Conservation (phyloP, 1,140 invertebrate species). For the Plodia interpunctella region DNA sequence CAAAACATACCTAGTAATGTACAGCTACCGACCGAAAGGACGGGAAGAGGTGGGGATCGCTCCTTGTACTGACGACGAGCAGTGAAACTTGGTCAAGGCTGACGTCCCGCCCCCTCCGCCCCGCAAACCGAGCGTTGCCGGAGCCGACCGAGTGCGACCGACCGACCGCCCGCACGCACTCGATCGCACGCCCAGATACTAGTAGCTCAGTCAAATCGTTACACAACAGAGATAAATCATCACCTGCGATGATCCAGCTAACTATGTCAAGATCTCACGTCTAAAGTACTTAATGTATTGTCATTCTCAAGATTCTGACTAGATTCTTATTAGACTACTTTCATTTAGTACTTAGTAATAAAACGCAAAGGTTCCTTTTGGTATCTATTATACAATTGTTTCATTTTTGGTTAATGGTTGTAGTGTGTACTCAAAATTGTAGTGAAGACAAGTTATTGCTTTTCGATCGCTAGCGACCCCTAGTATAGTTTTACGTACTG, state of each 20-base stretch:
- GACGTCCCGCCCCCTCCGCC: slow-evolving; percentile 38
- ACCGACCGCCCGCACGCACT: slow-evolving; percentile 39
- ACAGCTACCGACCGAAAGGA: slow-evolving; percentile 71
- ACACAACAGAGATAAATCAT: slow-evolving; percentile 70
- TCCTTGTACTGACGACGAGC: slow-evolving; percentile 62
- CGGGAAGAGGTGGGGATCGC: slow-evolving; percentile 73
- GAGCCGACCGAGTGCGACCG: slow-evolving; percentile 47
- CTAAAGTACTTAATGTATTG: no score
- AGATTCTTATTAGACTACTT: not conserved
- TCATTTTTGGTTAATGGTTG: not conserved
- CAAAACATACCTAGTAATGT: slow-evolving; percentile 65
- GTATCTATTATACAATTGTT: not conserved
- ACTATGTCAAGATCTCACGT: slow-evolving; percentile 67
- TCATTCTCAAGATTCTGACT: not conserved
- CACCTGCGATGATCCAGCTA: slow-evolving; percentile 58
- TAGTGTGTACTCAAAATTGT: not conserved
- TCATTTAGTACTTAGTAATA: not conserved
- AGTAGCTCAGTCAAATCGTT: slow-evolving; percentile 46
- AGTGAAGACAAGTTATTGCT: not conserved
- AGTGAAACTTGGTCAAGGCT: slow-evolving; percentile 75
- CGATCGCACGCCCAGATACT: slow-evolving; percentile 54
- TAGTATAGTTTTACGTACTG: slow-evolving; percentile 31
- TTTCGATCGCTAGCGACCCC: slow-evolving; percentile 12
- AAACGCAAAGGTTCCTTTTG: not conserved
- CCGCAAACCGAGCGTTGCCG: slow-evolving; percentile 37